phyloP scores from a whole-genome alignment of 2,888 invertebrate species.

The Cataglyphis albicans region DNA sequence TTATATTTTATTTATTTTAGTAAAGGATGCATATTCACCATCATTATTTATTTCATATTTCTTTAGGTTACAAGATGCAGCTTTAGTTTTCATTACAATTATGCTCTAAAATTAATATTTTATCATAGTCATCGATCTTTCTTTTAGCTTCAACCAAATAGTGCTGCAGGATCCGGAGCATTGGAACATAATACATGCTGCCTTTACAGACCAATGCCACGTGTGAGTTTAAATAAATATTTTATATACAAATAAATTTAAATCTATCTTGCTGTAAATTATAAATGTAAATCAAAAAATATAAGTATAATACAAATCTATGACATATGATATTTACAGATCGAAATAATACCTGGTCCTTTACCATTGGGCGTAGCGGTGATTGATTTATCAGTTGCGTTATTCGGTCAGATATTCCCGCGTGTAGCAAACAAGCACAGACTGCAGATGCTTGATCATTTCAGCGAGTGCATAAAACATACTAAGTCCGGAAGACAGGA shows the following conservation, averaged over 20 bases:
- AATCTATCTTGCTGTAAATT: not conserved
- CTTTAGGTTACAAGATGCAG: conserved; percentile 12
- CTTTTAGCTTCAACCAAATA: conserved; percentile 95
- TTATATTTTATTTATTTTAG: conserved; percentile 16
- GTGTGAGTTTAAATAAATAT: conserved; percentile 83
- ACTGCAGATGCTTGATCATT: conserved; percentile 98
- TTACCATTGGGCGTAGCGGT: conserved; percentile 98
- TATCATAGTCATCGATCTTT: conserved; percentile 46
- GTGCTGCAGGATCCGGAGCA: conserved; percentile 98
- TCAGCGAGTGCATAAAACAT: conserved; percentile 96
- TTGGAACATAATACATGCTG: conserved; percentile 98
- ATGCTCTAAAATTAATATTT: conserved; percentile 1
- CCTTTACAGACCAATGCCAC: conserved; percentile 91
- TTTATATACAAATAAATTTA: conserved; percentile 9
- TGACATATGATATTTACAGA: conserved; percentile 82
- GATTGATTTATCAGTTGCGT: conserved; percentile 96
- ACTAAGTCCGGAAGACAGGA: conserved; percentile 97
- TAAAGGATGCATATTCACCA: not conserved
- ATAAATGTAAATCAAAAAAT: conserved; percentile 8
- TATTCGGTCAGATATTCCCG: conserved; percentile 98
- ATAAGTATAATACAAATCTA: conserved; percentile 12
- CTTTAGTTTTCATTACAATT: conserved; percentile 21
- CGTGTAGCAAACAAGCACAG: conserved; percentile 98
- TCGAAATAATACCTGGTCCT: conserved; percentile 90
- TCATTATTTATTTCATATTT: conserved; percentile 32